Conservation (phyloP, 1,140 invertebrate species). For the Platyura marginata region DNA sequence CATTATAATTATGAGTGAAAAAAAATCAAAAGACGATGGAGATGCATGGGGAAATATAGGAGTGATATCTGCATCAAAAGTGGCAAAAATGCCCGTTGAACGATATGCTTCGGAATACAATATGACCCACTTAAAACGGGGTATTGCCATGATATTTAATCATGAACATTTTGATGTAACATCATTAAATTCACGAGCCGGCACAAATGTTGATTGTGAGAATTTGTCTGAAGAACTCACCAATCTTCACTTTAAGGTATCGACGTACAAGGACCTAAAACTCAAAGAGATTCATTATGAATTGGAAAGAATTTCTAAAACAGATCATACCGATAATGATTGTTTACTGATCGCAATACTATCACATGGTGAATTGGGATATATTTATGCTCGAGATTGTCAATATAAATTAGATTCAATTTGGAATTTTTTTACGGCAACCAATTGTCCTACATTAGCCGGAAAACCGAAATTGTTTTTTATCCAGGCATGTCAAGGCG, state of each 20-base stretch:
- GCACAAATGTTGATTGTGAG: conserved; percentile 55
- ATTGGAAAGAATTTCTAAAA: conserved; percentile 37
- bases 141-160: conserved; percentile 77
- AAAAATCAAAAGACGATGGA: background rate
- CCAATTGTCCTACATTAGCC: conserved; percentile 66
- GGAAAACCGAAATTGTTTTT: conserved; percentile 90
- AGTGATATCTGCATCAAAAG: conserved; percentile 1
- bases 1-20: background rate
- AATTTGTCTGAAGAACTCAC: conserved; percentile 45
- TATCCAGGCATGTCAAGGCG: conserved; percentile 83
- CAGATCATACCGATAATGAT: conserved; percentile 60
- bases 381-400: conserved; percentile 73
- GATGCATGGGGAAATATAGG: background rate
- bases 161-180: conserved; percentile 56
- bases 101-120: conserved; percentile 58
- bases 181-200: conserved; percentile 36
- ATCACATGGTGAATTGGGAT: conserved; percentile 75
- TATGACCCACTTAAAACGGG: conserved; percentile 68
- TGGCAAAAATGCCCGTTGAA: conserved; percentile 41
- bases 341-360: conserved; percentile 65
- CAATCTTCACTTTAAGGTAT: conserved; percentile 55
- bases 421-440: conserved; percentile 70
- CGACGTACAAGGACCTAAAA: conserved; percentile 36
- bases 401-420: conserved; percentile 66
- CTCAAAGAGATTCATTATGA: conserved; percentile 41